Evolutionary conservation across 2,888 invertebrate species (phyloP), one percentile per base, ranked within the genome.

Genomic region (Proisotoma minuta): DNA sequence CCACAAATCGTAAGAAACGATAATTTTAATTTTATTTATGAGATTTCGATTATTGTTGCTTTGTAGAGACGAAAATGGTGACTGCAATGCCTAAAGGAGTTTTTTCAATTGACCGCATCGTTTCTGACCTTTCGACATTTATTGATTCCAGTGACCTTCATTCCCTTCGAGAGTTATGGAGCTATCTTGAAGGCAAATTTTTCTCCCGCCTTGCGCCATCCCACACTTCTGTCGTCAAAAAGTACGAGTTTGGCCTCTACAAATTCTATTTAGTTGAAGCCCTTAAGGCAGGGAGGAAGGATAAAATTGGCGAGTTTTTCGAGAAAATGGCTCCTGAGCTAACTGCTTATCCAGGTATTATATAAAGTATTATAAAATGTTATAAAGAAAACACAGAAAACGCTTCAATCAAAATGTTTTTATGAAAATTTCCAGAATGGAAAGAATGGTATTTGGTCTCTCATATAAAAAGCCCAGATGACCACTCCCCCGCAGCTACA

Each of bases 231-330:
- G 72, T 72, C 54, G 72, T 74, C 28, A 74, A 74, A 60, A 74
- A 74, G 63, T 74, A 74, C 63, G 74, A 74, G 27, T 79, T 63
- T 75, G 81, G 62, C 3, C 61, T 73, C 23, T 74, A 74, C 65
- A 95, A 96, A 78, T 82, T 92, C 76, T 98, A 95, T 77, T 78
- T 98, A 62, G 88, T 96, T 15, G 91, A 89, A 75, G 93, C 94
- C 23, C 84, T 84, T 27, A 84, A 87, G 24, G 90, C 87, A 66
- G 89, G 87, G 70, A 88, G 88, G 71, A 82, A 84, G 58, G 97
- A 97, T 39, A 90, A 89, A 78, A 85, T 95, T 58, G 82, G 85
- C 22, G 96, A 97, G 70, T 96, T 97, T 79, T 89, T 96, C 76
- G 82, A 85, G 10, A 91, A 88, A 80, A 84, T 95, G 84, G 84